Conservation (phyloP, 2,113 vertebrate species). For the Motacilla alba region DNA sequence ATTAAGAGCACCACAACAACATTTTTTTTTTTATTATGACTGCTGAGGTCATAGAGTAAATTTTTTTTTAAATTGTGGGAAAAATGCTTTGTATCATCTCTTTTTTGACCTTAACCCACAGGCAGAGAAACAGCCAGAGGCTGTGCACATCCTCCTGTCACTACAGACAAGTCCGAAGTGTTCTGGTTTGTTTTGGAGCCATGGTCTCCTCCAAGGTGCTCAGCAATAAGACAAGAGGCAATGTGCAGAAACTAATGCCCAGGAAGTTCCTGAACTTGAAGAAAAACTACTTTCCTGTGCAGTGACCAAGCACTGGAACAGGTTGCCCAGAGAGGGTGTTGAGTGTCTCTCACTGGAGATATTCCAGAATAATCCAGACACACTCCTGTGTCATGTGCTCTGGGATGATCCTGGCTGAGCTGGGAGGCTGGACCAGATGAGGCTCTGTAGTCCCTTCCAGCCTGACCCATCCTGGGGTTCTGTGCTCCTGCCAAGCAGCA, state of each 20-base stretch:
- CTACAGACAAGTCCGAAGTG: rapidly evolving
- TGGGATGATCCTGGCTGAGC: background rate
- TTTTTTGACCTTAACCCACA: background rate
- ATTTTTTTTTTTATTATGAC: background rate
- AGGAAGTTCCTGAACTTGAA: background rate
- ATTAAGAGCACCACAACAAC: background rate
- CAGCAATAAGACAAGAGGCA: background rate
- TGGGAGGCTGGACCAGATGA: background rate
- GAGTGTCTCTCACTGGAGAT: background rate
- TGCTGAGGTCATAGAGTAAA: background rate
- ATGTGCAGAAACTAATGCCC: background rate
- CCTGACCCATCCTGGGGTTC: background rate
- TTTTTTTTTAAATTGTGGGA: background rate
- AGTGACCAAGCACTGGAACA: background rate
- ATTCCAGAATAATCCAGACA: background rate
- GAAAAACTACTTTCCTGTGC: background rate
- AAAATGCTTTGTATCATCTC: background rate
- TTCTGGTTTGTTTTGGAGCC: background rate
- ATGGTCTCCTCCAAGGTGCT: background rate
- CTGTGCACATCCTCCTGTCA: background rate
- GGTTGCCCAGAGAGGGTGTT: background rate
- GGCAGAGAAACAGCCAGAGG: background rate
- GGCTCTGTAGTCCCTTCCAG: background rate
- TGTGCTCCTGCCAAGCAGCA: background rate
- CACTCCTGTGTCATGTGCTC: background rate